Evolutionary conservation across 2,113 vertebrate species (phyloP).

Genomic region (Aramus guarauna): DNA sequence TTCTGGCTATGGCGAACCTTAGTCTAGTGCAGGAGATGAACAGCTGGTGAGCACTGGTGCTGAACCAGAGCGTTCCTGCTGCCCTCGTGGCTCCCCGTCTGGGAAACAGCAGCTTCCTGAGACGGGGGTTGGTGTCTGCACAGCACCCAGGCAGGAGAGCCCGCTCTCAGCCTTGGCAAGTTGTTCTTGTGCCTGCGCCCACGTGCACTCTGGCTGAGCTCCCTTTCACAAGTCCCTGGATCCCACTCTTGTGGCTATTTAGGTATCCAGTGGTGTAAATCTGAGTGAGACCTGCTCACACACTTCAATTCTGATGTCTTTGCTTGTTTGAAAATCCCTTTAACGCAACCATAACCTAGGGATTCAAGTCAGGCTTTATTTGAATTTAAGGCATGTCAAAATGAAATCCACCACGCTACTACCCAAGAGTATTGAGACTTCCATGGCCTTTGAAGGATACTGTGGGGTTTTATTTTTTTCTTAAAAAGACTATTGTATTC

Average conservation of each 20-base stretch:
- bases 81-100: neutral
- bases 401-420: accelerated
- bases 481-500: neutral
- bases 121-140: neutral
- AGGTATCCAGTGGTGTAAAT: neutral
- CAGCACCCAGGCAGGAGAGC: accelerated
- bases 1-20: accelerated
- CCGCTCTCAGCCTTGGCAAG: accelerated
- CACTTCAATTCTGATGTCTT: neutral
- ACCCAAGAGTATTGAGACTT: no score
- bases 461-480: neutral
- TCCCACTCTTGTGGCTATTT: neutral
- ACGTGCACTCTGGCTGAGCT: neutral
- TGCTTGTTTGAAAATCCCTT: neutral
- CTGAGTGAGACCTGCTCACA: neutral
- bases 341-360: accelerated
- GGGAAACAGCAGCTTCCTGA: neutral
- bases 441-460: neutral
- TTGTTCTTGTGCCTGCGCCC: no score
- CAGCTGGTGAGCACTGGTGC: accelerated
- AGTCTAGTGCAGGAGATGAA: neutral
- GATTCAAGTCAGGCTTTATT: neutral
- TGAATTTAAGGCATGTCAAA: neutral
- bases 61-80: accelerated
- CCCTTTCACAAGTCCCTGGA: accelerated